phyloP scores from a whole-genome alignment of 2,888 invertebrate species.

The Tiliacea aurago region DNA sequence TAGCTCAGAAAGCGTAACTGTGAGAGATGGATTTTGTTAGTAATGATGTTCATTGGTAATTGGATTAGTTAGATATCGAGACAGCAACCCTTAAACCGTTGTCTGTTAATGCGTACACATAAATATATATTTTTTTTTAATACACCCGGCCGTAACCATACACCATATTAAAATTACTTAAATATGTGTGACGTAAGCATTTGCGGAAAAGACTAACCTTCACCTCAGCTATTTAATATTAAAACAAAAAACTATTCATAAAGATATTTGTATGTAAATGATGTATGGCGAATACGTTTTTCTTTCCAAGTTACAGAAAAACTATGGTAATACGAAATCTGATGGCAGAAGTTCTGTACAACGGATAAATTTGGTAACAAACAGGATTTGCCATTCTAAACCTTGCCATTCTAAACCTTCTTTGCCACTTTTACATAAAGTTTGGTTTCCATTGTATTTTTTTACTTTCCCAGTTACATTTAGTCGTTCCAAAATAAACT shows the following conservation, averaged over 20 bases:
- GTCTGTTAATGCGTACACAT: constrained; percentile 11
- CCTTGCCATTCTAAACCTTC: constrained; percentile 9
- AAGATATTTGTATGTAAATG: constrained; percentile 28
- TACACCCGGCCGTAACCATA: constrained; percentile 1
- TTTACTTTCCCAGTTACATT: not conserved
- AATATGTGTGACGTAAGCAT: constrained; percentile 14
- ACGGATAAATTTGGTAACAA: not conserved
- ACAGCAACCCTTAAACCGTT: constrained; percentile 26
- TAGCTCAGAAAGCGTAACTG: constrained; percentile 46
- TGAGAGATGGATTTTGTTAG: constrained; percentile 44
- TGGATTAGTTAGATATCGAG: not conserved
- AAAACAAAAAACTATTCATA: constrained; percentile 11
- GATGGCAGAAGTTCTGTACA: not conserved
- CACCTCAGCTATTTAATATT: constrained; percentile 1
- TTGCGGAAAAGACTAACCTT: constrained; percentile 18
- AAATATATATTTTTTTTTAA: not conserved
- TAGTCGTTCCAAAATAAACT: not conserved
- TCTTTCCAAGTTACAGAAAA: not conserved
- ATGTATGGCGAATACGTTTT: constrained; percentile 21
- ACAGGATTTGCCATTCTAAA: constrained; percentile 5
- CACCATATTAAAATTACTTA: not conserved
- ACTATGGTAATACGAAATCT: not conserved
- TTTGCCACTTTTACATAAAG: not conserved
- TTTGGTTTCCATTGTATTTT: not conserved
- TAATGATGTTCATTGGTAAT: constrained; percentile 11